These are phyloP conservation scores for Bradysia coprophila DNA, from an alignment of 1,140 invertebrate species.

Conservation along the genomic window DNA sequence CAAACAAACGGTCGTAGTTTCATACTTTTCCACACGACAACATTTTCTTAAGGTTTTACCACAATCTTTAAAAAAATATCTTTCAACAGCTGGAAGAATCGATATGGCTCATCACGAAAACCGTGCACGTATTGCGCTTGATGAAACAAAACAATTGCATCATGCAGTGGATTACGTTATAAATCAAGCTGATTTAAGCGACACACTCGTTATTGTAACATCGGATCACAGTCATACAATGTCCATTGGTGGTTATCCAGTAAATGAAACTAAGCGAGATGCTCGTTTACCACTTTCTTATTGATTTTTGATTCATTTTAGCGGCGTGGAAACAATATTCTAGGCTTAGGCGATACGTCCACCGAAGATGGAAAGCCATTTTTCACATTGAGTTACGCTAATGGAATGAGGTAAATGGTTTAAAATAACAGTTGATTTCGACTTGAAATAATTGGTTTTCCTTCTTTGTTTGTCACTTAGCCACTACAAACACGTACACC, in stretches of 20 bases:
- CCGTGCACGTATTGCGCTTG: conserved; percentile 33
- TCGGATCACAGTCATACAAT: conserved; percentile 48
- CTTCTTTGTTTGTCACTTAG: no score
- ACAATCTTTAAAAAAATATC: conserved; percentile 37
- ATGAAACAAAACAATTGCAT: conserved; percentile 39
- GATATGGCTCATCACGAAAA: conserved; percentile 42
- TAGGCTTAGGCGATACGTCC: conserved; percentile 23
- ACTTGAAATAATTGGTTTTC: no score
- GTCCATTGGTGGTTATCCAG: conserved; percentile 37
- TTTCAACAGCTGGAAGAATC: no score
- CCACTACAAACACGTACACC: conserved; percentile 5
- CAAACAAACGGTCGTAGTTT: no score
- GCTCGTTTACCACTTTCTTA: neutral
- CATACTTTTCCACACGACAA: no score
- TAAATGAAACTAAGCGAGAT: conserved; percentile 23
- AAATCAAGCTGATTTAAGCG: conserved; percentile 28
- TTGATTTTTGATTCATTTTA: conserved; percentile 5
- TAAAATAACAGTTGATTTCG: no score
- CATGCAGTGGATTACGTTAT: conserved; percentile 32
- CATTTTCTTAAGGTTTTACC: no score
- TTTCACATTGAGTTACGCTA: conserved; percentile 42
- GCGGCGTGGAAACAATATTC: conserved; percentile 29
- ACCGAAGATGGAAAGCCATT: conserved; percentile 29
- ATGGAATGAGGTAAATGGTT: conserved; percentile 43
- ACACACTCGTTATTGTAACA: conserved; percentile 44